Evolutionary conservation across 2,797 vertebrate genomes (phyloP), one percentile per base, ranked within the genome.

Genomic region (Sebastes umbrosus): DNA sequence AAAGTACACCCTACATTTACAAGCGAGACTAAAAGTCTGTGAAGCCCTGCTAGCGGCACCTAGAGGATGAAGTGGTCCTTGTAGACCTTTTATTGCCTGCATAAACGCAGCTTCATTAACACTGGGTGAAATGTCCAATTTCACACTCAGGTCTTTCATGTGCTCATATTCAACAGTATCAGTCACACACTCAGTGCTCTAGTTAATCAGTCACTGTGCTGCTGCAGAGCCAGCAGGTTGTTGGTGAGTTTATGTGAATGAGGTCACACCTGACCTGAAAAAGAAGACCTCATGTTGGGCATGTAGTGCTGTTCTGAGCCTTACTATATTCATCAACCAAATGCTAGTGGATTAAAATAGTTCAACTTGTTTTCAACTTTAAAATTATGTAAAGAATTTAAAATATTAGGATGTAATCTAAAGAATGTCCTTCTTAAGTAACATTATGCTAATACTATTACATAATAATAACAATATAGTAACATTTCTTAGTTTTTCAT

Each of bases 191-290:
- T n/a, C 20, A 3, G 16, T 50, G 34, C 24, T 64, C 4, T 5
- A 32, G 57, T 68, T 34, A 73, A 68, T 82, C 25, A 73, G 34
- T 82, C 57, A 55, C 74, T 4, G 2, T 59, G 64, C 55, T 32
- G 39, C 62, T 34, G 59, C 50, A 58, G n/a, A 60, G 46, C 13
- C 66, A 62, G 11, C 20, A 62, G 54, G 2, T 34, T 62, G 31
- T 52, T 52, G 12, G 3, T 71, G 3, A 25, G 20, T 25, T 32
- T 10, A 14, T 22, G 20, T 32, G 13, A 66, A 52, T 22, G 24
- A 50, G 18, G 43, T 58, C n/a, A 50, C 46, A 22, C 66, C 34
- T 63, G 31, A 43, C 46, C 54, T 31, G n/a, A 20, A 69, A 36
- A 13, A n/a, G 8, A 68, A 36, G 11, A 29, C 31, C 9, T 52